phyloP scores from a whole-genome alignment of 2,113 vertebrate species.

The Peucedramus taeniatus region DNA sequence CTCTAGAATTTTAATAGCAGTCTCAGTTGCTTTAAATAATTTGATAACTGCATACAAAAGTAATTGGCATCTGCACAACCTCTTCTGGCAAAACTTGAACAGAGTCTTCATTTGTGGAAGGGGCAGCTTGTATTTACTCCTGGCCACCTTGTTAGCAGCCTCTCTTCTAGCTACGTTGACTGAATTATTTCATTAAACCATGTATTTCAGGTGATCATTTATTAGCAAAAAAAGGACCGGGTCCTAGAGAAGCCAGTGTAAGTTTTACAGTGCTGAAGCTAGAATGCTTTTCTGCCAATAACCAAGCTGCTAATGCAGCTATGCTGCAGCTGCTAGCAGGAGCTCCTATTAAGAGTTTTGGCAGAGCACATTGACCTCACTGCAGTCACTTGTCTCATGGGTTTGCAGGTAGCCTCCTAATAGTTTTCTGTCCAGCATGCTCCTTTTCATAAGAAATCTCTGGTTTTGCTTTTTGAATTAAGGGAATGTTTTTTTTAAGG shows the following conservation, averaged over 20 bases:
- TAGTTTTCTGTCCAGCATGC: background rate
- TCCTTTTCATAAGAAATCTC: background rate
- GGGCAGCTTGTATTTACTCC: background rate
- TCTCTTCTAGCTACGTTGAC: background rate
- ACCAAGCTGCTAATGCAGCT: background rate
- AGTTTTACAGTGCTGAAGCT: background rate
- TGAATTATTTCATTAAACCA: background rate
- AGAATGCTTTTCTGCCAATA: background rate
- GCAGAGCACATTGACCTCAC: background rate
- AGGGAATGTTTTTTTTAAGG: background rate
- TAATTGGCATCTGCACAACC: background rate
- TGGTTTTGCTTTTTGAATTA: background rate
- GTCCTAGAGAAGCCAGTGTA: rapidly evolving
- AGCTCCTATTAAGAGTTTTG: background rate
- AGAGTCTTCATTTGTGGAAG: background rate
- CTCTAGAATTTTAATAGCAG: background rate
- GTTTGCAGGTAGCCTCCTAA: background rate
- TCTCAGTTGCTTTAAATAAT: background rate
- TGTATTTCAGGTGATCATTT: background rate
- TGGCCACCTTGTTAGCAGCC: background rate
- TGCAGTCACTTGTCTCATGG: background rate
- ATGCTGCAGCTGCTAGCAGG: background rate
- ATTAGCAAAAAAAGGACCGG: background rate
- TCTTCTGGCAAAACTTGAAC: background rate
- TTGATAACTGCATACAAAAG: background rate